These are phyloP conservation scores for Epinephelus coioides DNA, from an alignment of 2,797 vertebrate genomes.

Conservation along the genomic window DNA sequence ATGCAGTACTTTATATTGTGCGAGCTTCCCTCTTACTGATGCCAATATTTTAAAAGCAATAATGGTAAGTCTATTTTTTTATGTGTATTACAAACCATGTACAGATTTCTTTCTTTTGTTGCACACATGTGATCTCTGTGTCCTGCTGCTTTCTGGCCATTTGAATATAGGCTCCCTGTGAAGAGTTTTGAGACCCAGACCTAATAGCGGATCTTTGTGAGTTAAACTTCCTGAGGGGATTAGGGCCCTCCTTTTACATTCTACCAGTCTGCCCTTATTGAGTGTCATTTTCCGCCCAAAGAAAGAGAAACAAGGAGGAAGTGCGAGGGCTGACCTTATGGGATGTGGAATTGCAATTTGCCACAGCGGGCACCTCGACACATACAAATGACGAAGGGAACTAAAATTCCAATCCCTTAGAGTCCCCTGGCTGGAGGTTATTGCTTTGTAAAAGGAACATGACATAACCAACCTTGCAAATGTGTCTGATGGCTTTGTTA, in stretches of 20 bases:
- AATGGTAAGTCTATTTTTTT: neutral
- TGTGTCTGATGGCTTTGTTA: constrained; percentile 82
- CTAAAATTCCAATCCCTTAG: constrained; percentile 78
- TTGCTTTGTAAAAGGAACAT: constrained; percentile 81
- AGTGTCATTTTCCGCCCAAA: constrained; percentile 70
- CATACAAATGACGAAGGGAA: constrained; percentile 81
- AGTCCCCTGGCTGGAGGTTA: constrained; percentile 77
- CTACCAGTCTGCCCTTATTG: constrained; percentile 63
- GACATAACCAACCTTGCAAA: constrained; percentile 84
- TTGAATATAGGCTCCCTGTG: constrained; percentile 23
- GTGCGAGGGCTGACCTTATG: constrained; percentile 78
- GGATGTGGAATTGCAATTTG: constrained; percentile 82
- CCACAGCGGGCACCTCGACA: constrained; percentile 76
- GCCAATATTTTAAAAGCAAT: neutral
- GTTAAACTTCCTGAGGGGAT: constrained; percentile 65
- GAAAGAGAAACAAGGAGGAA: constrained; percentile 77
- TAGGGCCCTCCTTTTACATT: constrained; percentile 55
- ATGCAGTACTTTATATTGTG: no score
- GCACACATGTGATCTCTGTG: neutral
- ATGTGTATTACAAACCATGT: neutral
- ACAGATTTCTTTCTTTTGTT: neutral
- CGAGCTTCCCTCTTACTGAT: no score
- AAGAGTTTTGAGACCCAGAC: constrained; percentile 47
- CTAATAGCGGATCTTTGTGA: constrained; percentile 53
- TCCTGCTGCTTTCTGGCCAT: constrained; percentile 24